phyloP scores from a whole-genome alignment of 2,888 invertebrate genomes.

The Ceriagrion tenellum region DNA sequence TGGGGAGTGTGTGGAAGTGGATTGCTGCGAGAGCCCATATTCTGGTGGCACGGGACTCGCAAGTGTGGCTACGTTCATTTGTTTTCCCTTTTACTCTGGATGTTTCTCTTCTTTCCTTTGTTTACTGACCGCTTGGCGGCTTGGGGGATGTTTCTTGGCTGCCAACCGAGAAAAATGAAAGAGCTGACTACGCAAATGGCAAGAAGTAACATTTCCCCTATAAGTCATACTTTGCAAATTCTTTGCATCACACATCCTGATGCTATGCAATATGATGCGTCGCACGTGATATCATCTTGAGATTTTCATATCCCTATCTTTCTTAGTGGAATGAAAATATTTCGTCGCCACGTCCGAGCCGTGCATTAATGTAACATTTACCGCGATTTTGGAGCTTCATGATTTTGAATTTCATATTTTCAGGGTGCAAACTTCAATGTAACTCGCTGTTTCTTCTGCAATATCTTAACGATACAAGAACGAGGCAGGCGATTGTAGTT shows the following conservation, averaged over 20 bases:
- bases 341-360: not conserved
- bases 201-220: too few species aligned
- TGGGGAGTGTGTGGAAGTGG: not conserved
- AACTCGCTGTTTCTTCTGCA: not conserved
- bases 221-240: too few species aligned
- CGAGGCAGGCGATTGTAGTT: not conserved
- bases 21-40: not conserved
- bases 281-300: too few species aligned
- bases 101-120: not conserved
- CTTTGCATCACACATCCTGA: too few species aligned
- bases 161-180: not conserved
- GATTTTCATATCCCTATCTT: not conserved
- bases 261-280: too few species aligned
- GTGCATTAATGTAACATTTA: not conserved
- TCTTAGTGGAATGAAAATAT: not conserved
- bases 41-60: not conserved
- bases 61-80: conserved; percentile 18
- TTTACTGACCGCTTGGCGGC: not conserved
- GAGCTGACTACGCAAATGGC: not conserved
- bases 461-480: not conserved
- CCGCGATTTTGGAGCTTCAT: too few species aligned
- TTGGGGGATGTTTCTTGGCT: not conserved
- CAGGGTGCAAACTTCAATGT: not conserved
- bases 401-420: not conserved
- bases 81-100: not conserved